phyloP scores from a whole-genome alignment of 2,888 invertebrate species.

The Kryphioiulus occultus region DNA sequence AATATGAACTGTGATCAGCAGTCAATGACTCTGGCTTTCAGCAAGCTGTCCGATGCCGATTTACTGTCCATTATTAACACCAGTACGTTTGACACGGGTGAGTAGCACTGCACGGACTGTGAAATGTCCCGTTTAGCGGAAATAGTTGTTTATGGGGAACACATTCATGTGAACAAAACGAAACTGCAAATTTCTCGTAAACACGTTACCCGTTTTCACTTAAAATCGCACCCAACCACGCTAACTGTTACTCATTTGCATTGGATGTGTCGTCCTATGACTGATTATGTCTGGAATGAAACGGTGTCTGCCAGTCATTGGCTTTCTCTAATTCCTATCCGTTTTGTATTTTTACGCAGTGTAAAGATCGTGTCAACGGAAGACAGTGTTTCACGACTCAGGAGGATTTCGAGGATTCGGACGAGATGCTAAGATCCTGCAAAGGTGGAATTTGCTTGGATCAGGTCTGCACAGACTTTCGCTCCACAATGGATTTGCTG shows the following conservation, averaged over 20 bases:
- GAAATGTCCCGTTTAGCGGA: not conserved
- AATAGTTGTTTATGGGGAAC: not conserved
- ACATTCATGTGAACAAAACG: not conserved
- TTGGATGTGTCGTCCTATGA: not conserved
- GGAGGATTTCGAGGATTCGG: not conserved
- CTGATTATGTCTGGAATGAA: not conserved
- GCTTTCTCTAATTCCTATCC: not conserved
- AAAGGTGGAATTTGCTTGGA: too few relatives aligned
- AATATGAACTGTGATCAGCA: not conserved
- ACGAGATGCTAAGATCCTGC: not conserved
- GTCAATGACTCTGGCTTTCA: conserved; percentile 48
- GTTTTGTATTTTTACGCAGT: not conserved
- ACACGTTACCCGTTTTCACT: not conserved
- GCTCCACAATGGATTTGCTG: not conserved
- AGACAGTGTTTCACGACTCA: too few relatives aligned
- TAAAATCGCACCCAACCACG: not conserved
- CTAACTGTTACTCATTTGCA: not conserved
- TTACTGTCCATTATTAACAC: conserved; percentile 48
- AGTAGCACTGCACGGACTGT: conserved; percentile 26
- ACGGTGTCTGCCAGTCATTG: not conserved
- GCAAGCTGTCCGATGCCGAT: conserved; percentile 48
- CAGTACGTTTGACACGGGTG: conserved; percentile 45
- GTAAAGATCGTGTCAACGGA: not conserved
- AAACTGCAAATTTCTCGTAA: not conserved
- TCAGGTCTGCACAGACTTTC: not conserved